Conservation (phyloP, 2,888 invertebrate species). For the Sphaerophoria taeniata region DNA sequence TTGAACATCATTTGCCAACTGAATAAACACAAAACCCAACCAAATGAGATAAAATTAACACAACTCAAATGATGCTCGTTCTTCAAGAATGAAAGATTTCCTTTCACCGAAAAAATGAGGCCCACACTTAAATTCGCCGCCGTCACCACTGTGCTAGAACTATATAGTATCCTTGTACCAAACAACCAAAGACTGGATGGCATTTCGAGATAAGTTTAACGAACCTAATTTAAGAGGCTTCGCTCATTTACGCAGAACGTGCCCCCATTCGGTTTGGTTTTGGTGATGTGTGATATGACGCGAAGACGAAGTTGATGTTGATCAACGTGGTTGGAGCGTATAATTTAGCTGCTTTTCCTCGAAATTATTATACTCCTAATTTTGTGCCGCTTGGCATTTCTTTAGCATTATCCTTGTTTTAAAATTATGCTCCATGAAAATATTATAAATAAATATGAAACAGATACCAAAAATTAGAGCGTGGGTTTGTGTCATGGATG, state of each 20-base stretch:
- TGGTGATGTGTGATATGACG: conserved; percentile 32
- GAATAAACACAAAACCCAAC: conserved; percentile 56
- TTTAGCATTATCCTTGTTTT: conserved; percentile 40
- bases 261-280: conserved; percentile 10
- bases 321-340: conserved; percentile 50
- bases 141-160: neutral
- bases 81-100: conserved; percentile 36
- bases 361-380: conserved; percentile 14
- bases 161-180: neutral
- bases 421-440: conserved; percentile 67
- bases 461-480: conserved; percentile 60
- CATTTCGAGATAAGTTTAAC: conserved; percentile 67
- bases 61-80: conserved; percentile 55
- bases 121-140: conserved; percentile 14
- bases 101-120: neutral
- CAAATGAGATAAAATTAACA: conserved; percentile 66
- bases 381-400: conserved; percentile 30
- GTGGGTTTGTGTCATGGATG: conserved; percentile 60
- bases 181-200: conserved; percentile 42
- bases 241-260: conserved; percentile 52
- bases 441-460: conserved; percentile 63
- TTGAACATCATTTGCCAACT: conserved; percentile 63
- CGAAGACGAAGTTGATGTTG: conserved; percentile 29
- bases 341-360: conserved; percentile 41
- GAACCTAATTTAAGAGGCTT: conserved; percentile 66